Conservation (phyloP, 2,797 vertebrate genomes). For the Lepilemur septentrionalis region DNA sequence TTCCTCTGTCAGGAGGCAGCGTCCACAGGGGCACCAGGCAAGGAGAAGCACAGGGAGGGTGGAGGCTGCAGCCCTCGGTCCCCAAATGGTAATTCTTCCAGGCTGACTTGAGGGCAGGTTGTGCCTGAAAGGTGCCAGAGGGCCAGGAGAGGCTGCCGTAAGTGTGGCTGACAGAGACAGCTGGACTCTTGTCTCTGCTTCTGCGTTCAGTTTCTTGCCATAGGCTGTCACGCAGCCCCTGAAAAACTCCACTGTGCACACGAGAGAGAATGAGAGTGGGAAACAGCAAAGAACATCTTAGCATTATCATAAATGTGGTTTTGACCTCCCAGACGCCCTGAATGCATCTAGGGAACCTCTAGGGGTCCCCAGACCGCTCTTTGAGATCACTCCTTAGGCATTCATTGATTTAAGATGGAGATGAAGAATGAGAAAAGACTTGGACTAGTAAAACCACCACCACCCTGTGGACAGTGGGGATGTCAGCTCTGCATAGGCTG, state of each 20-base stretch:
- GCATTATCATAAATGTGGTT: neutral
- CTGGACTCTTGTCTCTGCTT: neutral
- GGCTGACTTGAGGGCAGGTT: neutral
- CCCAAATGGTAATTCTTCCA: rapidly evolving
- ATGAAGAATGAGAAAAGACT: neutral
- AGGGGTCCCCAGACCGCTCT: neutral
- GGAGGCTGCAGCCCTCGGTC: rapidly evolving
- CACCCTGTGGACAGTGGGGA: neutral
- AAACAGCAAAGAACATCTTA: neutral
- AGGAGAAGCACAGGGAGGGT: neutral
- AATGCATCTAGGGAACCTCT: neutral
- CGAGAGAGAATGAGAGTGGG: neutral
- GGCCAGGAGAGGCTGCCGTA: neutral
- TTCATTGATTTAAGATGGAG: neutral
- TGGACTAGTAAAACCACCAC: neutral
- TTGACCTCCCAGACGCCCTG: neutral
- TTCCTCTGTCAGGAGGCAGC: too few relatives aligned
- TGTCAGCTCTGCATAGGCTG: neutral
- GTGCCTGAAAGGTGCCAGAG: rapidly evolving
- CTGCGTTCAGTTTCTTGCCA: neutral
- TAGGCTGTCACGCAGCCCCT: rapidly evolving
- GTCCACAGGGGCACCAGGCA: rapidly evolving
- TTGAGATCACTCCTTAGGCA: neutral
- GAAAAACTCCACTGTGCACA: neutral
- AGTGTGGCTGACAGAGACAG: neutral